Evolutionary conservation across 2,888 invertebrate genomes (phyloP).

Genomic region (Eutolmus rufibarbis): DNA sequence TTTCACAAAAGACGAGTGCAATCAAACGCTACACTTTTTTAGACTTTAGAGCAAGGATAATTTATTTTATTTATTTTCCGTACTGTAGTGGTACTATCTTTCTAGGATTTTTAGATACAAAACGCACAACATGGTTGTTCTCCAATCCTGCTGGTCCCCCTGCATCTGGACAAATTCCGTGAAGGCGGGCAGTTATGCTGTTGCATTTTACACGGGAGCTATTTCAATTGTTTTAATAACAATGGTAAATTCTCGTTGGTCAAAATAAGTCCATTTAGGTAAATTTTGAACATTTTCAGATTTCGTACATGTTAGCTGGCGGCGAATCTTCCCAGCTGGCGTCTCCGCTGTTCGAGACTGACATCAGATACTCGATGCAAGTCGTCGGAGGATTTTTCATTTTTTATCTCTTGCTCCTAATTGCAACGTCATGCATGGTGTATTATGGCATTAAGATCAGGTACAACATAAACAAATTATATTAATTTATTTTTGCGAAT

Average conservation of each 20-base stretch:
- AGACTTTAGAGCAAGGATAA: too few relatives aligned
- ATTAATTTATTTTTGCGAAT: not conserved
- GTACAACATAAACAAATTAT: slow-evolving; percentile 49
- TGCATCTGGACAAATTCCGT: slow-evolving; percentile 84
- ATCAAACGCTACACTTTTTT: not conserved
- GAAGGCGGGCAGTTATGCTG: slow-evolving; percentile 77
- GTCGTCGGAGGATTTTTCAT: slow-evolving; percentile 68
- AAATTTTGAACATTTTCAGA: slow-evolving; percentile 53
- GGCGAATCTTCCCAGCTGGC: slow-evolving; percentile 89
- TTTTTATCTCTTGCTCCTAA: slow-evolving; percentile 57
- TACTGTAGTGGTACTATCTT: not conserved
- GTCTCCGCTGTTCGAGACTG: slow-evolving; percentile 88
- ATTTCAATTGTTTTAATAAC: slow-evolving; percentile 78
- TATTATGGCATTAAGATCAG: slow-evolving; percentile 58
- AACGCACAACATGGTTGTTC: slow-evolving; percentile 67
- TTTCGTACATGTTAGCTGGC: slow-evolving; percentile 80
- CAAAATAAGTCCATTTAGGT: not conserved
- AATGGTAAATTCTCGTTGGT: slow-evolving; percentile 54
- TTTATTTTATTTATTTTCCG: not conserved
- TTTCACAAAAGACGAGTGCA: too few relatives aligned
- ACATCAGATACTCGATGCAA: slow-evolving; percentile 76
- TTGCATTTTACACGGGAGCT: slow-evolving; percentile 81
- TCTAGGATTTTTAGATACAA: not conserved
- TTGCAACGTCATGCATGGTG: slow-evolving; percentile 66
- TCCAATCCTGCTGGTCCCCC: slow-evolving; percentile 87